These are phyloP conservation scores for human DNA, from an alignment of 2,113 vertebrate genomes.

Conservation along the genomic window DNA sequence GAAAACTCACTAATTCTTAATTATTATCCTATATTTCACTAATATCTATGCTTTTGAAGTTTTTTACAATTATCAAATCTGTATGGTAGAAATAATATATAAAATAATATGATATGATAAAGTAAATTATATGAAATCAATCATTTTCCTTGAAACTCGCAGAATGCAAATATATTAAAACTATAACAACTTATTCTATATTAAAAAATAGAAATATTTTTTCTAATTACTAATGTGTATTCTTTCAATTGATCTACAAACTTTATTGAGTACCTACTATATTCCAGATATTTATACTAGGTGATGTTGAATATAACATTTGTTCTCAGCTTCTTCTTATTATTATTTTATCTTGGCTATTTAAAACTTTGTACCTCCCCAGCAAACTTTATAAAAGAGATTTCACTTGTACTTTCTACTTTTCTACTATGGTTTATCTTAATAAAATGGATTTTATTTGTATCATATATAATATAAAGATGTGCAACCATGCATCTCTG, in stretches of 20 bases:
- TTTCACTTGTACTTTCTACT: neutral
- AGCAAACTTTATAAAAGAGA: neutral
- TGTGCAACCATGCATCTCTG: neutral
- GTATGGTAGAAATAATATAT: neutral
- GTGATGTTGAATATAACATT: neutral
- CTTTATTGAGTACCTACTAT: neutral
- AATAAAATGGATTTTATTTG: neutral
- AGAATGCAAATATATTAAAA: constrained; percentile 47
- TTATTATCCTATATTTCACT: neutral
- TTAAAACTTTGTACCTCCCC: neutral
- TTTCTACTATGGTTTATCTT: neutral
- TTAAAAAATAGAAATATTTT: neutral
- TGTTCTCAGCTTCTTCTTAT: neutral
- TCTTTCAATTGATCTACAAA: neutral
- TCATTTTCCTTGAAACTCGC: neutral
- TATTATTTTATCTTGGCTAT: neutral
- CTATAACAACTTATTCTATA: neutral
- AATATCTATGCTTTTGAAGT: neutral
- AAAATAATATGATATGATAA: neutral
- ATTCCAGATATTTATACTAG: neutral
- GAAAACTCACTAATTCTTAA: neutral
- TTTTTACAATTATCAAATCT: neutral
- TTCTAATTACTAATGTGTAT: neutral
- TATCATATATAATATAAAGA: neutral
- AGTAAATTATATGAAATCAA: constrained; percentile 59